These are phyloP conservation scores for Steinernema feltiae DNA, from an alignment of 1,140 invertebrate genomes.

Conservation along the genomic window DNA sequence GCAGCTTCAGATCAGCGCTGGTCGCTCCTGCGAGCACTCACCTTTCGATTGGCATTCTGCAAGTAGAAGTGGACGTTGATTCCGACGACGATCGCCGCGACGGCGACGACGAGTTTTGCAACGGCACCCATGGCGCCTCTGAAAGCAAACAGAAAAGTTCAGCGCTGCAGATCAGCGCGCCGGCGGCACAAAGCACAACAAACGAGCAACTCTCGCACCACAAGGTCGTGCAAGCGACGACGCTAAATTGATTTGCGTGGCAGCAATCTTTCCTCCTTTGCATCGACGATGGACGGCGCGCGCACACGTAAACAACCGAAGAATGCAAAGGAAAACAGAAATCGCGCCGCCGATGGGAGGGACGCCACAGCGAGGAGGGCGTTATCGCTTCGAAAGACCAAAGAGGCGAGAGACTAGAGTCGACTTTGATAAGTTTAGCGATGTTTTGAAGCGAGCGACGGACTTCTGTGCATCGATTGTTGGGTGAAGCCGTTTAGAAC, in stretches of 20 bases:
- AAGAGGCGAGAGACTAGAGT: too few relatives aligned
- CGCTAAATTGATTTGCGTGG: neutral
- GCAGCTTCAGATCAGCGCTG: too few relatives aligned
- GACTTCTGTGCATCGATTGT: too few relatives aligned
- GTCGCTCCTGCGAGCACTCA: neutral
- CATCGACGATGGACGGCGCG: neutral
- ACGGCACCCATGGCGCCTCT: neutral
- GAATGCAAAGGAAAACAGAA: neutral
- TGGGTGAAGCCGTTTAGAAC: too few relatives aligned
- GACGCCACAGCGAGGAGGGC: neutral
- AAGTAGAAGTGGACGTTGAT: neutral
- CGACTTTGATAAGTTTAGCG: too few relatives aligned
- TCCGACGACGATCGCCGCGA: neutral
- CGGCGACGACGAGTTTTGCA: neutral
- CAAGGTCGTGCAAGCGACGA: too few relatives aligned
- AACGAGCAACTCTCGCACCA: neutral
- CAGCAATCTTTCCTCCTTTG: neutral
- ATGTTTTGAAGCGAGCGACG: too few relatives aligned
- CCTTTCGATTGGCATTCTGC: neutral
- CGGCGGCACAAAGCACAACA: too few relatives aligned
- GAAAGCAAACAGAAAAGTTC: neutral
- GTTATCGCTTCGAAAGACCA: neutral
- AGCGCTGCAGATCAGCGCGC: too few relatives aligned
- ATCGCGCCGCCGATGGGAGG: neutral
- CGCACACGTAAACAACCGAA: neutral